These are phyloP conservation scores for Puma concolor DNA, from an alignment of 2,113 vertebrate genomes.

Conservation along the genomic window DNA sequence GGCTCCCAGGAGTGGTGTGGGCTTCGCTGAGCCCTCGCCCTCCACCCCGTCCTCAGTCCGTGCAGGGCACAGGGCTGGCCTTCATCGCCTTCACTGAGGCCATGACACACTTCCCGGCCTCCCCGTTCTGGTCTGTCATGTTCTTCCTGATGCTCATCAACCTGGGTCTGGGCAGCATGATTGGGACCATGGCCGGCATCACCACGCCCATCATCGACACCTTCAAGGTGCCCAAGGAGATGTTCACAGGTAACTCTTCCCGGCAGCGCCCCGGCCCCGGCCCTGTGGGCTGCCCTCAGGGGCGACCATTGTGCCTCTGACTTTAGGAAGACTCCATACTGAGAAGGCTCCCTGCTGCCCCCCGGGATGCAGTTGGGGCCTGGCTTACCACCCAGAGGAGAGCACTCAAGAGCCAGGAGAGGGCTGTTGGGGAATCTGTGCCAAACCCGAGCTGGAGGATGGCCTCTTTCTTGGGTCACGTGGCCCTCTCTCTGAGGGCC, in stretches of 20 bases:
- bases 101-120: conserved; percentile 98
- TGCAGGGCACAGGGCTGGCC: conserved; percentile 98
- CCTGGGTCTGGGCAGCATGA: conserved; percentile 98
- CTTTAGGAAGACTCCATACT: not conserved
- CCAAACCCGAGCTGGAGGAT: not conserved
- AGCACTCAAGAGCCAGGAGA: not conserved
- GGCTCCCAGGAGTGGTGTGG: not conserved
- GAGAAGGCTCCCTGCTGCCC: not conserved
- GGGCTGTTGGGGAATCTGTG: not conserved
- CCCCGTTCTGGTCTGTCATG: conserved; percentile 98
- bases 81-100: conserved; percentile 99
- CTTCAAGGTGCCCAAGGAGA: conserved; percentile 98
- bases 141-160: conserved; percentile 99
- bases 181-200: conserved; percentile 99
- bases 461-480: not conserved
- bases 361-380: not conserved
- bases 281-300: not conserved
- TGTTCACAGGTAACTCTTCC: conserved; percentile 93
- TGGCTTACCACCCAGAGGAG: not conserved
- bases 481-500: not conserved
- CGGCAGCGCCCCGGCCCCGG: not conserved
- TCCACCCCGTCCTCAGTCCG: conserved; percentile 86
- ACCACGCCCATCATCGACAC: conserved; percentile 97
- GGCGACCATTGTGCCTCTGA: not conserved
- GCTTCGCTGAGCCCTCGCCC: not conserved